phyloP scores from a whole-genome alignment of 2,797 vertebrate species.

The Galagoides demidoff region DNA sequence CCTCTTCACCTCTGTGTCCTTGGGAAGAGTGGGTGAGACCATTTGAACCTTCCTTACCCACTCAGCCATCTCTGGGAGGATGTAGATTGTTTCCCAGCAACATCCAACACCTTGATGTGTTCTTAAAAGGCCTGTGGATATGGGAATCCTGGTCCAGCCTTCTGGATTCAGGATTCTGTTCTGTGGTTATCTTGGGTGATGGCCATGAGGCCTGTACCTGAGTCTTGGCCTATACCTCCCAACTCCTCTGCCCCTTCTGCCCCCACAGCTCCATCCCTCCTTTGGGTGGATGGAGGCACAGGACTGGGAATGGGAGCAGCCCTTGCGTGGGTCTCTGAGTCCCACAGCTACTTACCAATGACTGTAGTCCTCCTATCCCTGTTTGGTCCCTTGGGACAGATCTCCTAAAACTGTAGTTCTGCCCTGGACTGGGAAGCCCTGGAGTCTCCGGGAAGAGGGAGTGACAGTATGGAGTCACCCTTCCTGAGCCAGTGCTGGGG shows the following conservation, averaged over 20 bases:
- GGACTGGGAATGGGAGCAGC: background rate
- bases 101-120: background rate
- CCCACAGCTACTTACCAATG: background rate
- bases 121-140: background rate
- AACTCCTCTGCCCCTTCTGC: background rate
- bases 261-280: rapidly evolving
- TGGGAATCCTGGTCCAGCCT: background rate
- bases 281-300: rapidly evolving
- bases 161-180: background rate
- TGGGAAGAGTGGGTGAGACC: background rate
- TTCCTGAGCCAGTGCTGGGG: background rate
- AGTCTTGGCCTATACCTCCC: rapidly evolving
- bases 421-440: background rate
- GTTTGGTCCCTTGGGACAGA: background rate
- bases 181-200: background rate
- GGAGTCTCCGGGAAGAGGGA: background rate
- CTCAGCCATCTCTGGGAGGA: background rate
- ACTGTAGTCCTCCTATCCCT: rapidly evolving
- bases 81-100: background rate
- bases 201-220: background rate
- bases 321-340: background rate
- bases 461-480: no score
- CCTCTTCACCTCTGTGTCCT: background rate
- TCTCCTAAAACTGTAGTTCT: background rate
- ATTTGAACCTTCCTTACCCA: rapidly evolving